phyloP scores from a whole-genome alignment of 2,113 vertebrate genomes.

The Lophura nycthemera region DNA sequence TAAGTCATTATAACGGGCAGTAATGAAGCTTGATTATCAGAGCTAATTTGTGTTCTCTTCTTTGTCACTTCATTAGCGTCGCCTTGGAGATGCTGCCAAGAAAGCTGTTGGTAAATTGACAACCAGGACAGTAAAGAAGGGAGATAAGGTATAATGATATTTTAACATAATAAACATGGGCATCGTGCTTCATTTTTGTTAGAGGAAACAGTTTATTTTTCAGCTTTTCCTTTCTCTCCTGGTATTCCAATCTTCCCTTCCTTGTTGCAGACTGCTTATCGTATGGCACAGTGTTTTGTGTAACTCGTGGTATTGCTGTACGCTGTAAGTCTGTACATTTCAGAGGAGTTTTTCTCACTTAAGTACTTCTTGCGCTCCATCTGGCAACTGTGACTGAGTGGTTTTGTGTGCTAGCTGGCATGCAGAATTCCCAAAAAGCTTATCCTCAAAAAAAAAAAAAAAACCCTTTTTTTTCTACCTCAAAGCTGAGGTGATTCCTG shows the following conservation, averaged over 20 bases:
- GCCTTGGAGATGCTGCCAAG: slow-evolving; percentile 95
- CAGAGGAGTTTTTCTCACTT: not conserved
- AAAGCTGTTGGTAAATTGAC: slow-evolving; percentile 96
- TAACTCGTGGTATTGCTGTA: not conserved
- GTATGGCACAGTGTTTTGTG: not conserved
- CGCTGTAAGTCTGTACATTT: not conserved
- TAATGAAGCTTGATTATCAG: slow-evolving; percentile 28
- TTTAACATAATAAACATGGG: not conserved
- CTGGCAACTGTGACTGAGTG: not conserved
- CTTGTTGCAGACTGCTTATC: not conserved
- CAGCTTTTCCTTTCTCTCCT: not conserved
- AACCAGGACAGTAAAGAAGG: slow-evolving; percentile 95
- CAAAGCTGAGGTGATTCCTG: not conserved
- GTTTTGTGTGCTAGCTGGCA: not conserved
- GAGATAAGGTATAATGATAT: slow-evolving; percentile 90
- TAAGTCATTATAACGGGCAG: slow-evolving; percentile 41
- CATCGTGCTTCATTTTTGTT: not conserved
- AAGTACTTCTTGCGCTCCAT: not conserved
- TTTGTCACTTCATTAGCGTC: slow-evolving; percentile 84
- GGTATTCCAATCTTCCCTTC: not conserved
- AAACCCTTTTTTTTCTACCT: not conserved
- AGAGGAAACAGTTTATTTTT: not conserved
- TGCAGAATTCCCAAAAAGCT: not conserved
- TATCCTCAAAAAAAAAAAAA: not conserved
- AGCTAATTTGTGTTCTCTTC: slow-evolving; percentile 64